Evolutionary conservation across 2,113 vertebrate species (phyloP).

Genomic region (Sylvicapra grimmia): DNA sequence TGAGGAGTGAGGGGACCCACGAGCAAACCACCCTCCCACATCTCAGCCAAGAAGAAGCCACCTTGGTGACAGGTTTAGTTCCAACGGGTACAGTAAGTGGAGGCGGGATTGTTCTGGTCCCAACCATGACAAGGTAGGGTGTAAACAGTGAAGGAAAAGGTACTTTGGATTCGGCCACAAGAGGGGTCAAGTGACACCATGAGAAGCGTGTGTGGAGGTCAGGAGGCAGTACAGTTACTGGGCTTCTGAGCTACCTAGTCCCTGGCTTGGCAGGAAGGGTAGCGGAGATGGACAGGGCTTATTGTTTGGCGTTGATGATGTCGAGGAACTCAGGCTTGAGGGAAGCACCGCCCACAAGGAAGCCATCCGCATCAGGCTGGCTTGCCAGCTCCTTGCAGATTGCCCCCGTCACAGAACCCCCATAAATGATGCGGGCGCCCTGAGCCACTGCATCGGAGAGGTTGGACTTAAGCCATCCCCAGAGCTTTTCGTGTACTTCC

Average conservation of each 20-base stretch:
- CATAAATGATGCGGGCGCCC: slow-evolving; percentile 94
- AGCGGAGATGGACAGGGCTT: slow-evolving; percentile 39
- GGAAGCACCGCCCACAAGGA: slow-evolving; percentile 96
- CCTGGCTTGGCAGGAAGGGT: slow-evolving; percentile 21
- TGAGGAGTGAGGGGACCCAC: background rate
- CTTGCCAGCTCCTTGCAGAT: slow-evolving; percentile 94
- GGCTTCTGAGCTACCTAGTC: slow-evolving; percentile 1
- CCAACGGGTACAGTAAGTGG: slow-evolving; percentile 33
- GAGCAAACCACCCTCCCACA: background rate
- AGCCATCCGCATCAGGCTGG: slow-evolving; percentile 94
- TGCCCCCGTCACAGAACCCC: slow-evolving; percentile 93
- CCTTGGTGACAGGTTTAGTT: slow-evolving; percentile 50
- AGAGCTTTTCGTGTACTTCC: slow-evolving; percentile 95
- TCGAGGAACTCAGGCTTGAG: slow-evolving; percentile 95
- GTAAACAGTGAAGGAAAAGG: slow-evolving; percentile 43
- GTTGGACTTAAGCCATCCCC: slow-evolving; percentile 90
- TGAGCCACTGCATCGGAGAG: slow-evolving; percentile 91
- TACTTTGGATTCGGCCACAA: slow-evolving; percentile 24
- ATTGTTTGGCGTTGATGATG: slow-evolving; percentile 94
- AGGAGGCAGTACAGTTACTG: background rate
- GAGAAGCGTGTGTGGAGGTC: slow-evolving; percentile 8
- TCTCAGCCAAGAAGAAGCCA: slow-evolving; percentile 36
- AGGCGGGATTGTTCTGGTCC: slow-evolving; percentile 51
- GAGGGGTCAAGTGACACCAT: slow-evolving; percentile 19
- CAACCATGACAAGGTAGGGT: slow-evolving; percentile 22